Base-by-base conservation (phyloP, 2,113 vertebrate genomes). In the Tyrannus savana region DNA sequence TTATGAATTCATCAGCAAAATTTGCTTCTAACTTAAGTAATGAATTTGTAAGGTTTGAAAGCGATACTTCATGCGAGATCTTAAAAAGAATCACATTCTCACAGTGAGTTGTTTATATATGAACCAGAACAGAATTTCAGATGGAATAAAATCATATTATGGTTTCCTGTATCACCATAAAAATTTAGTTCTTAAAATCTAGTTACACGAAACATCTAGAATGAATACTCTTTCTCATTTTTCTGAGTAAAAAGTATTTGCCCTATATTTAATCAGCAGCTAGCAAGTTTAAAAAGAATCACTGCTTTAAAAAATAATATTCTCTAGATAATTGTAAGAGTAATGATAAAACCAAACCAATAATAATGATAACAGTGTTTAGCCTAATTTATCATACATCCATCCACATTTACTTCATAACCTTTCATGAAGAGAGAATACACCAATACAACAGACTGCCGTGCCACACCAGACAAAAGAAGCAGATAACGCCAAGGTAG, bases 171-270 rank as follows among this genome's bases (percentile, higher is more conserved):
- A 80, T 62, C 33, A 33, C 24, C 24, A 71, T 37, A 72, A 71
- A 74, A 83, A 82, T 27, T 16, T 14, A 84, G 31, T n/a, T 82
- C 42, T 33, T 42, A 33, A 77, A 77, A 77, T 56, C 17, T 19
- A 19, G 19, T 42, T 53, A 72, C 25, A n/a, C 1, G 3, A 42
- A 84, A 78, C 44, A 56, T 79, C 89, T 71, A 12, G 24, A 78
- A 82, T 37, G 37, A 79, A 85, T 58, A 56, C 10, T 56, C 67
- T 39, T 9, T 13, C 15, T 44, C 0, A 24, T 88, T 97, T 97
- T 97, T 96, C 84, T 86, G 95, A 95, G 88, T 95, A 97, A 97
- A 95, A 97, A 82, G 68, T 91, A 97, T 93, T 97, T 97, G 93
- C 94, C 68, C 81, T 82, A 64, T 85, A 94, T 78, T 55, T 96